Percentiles rank a stretch among this genome's conserved stretches.
Conservation (phyloP, 2,888 invertebrate genomes). For the Thyatira batis region DNA sequence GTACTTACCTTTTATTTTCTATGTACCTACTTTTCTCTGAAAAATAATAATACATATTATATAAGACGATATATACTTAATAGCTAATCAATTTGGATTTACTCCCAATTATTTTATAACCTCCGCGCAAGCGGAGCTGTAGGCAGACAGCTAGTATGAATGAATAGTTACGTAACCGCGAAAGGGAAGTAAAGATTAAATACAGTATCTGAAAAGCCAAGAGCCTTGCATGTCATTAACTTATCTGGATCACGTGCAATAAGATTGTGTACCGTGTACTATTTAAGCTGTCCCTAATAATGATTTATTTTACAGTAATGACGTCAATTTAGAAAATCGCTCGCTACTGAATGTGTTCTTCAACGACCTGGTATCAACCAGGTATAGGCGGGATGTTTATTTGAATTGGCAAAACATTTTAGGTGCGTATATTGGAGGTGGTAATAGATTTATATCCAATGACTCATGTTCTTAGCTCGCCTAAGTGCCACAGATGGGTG, state of each 20-base stretch:
- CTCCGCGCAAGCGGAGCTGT: no score
- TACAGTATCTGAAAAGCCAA: no score
- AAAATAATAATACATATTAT: no score
- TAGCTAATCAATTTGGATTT: no score
- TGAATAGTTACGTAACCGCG: no score
- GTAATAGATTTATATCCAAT: neutral
- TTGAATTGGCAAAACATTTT: conserved; percentile 87
- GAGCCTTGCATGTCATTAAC: neutral
- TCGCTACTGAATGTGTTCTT: conserved; percentile 85
- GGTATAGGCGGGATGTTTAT: conserved; percentile 85
- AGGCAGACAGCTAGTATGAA: no score
- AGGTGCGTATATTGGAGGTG: conserved; percentile 67
- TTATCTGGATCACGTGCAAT: neutral
- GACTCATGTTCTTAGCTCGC: neutral
- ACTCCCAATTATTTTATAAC: no score
- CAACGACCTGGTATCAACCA: conserved; percentile 85
- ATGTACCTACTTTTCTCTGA: no score
- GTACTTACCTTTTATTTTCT: no score
- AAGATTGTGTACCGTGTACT: neutral
- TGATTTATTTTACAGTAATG: conserved; percentile 58
- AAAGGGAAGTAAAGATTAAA: no score
- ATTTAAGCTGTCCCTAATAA: conserved; percentile 6
- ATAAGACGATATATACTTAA: no score
- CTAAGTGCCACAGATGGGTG: neutral
- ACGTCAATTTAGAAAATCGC: conserved; percentile 70